Base-by-base conservation (phyloP, 2,797 vertebrate genomes). In the Bothrops alternatus region DNA sequence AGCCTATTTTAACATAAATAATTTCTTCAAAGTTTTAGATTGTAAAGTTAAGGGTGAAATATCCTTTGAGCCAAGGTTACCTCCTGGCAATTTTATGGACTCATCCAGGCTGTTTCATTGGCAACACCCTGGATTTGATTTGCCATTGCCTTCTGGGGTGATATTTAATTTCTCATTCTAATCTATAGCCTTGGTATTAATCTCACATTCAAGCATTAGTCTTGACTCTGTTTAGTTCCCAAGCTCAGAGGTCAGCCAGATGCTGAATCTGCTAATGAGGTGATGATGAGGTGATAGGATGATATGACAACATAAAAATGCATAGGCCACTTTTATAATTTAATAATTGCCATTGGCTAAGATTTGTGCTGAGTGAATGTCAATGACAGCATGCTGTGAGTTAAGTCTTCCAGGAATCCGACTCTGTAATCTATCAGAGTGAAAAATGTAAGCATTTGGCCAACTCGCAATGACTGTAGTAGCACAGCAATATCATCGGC, bases 1-100 rank as follows among this genome's bases (percentile, higher is more conserved):
- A 92, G 88, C 93, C 94, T 90, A 65, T 47, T 58, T 91, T 47
- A 88, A 95, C 90, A 57, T 91, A 96, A 96, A 94, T 25, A 47
- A 93, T 91, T 94, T 94, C 1, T 47, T 95, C 92, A 56, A 93
- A 95, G 12, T 37, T 93, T 95, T 65, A 85, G 60, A 89, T 93
- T 93, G 87, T 12, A 88, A 28, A 50, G 5, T 37, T 12, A 50
- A 87, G 32, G n/a, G 32, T 73, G 12, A 32, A 73, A 73, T 37
- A 16, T 73, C 32, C 69, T 73, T 47, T 82, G 73, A 82, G 37
- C 4, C 73, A 47, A 82, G 20, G 25, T 82, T 47, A 82, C 37
- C 42, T 82, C 37, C 20, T 25, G 73, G 10, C 10, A 2, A 82
- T 82, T 82, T 47, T 2, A 47, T 82, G 37, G 20, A 25, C 20